These are phyloP conservation scores for Apodemia zela DNA, from an alignment of 2,888 invertebrate genomes.

Conservation along the genomic window DNA sequence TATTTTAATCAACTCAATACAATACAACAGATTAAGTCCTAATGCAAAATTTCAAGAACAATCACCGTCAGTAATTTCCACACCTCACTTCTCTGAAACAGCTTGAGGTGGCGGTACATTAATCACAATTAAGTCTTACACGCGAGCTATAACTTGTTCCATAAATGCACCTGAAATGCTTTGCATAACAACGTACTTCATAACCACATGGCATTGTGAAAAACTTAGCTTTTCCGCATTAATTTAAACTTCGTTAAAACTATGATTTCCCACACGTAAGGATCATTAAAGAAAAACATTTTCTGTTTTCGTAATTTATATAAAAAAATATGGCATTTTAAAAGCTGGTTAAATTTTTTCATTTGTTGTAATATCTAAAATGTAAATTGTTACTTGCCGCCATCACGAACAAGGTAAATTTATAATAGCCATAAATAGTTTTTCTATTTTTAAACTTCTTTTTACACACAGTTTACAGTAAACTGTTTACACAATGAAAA, in stretches of 20 bases:
- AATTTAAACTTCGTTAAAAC: conserved; percentile 16
- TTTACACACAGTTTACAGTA: too few species aligned
- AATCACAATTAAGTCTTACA: conserved; percentile 14
- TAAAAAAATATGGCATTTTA: neutral
- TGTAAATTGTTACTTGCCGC: too few species aligned
- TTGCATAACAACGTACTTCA: conserved; percentile 6
- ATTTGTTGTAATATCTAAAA: too few species aligned
- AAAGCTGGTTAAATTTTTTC: neutral
- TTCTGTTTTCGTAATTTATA: neutral
- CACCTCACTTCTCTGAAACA: conserved; percentile 5
- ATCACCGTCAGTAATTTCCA: conserved; percentile 12
- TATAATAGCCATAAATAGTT: too few species aligned
- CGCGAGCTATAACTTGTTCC: conserved; percentile 12
- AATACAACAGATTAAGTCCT: conserved; percentile 7
- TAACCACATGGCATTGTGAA: conserved; percentile 8
- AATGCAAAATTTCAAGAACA: conserved; percentile 12
- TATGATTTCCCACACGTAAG: conserved; percentile 2
- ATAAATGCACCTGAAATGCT: conserved; percentile 16
- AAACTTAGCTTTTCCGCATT: conserved; percentile 14
- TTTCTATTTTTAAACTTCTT: too few species aligned
- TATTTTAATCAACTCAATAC: neutral
- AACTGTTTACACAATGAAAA: too few species aligned
- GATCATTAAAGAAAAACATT: conserved; percentile 13
- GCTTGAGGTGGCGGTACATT: conserved; percentile 11
- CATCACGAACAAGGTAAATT: too few species aligned